Evolutionary conservation across 2,888 invertebrate genomes (phyloP), one percentile per base, ranked within the genome.

Genomic region (Cheiracanthium punctorium): DNA sequence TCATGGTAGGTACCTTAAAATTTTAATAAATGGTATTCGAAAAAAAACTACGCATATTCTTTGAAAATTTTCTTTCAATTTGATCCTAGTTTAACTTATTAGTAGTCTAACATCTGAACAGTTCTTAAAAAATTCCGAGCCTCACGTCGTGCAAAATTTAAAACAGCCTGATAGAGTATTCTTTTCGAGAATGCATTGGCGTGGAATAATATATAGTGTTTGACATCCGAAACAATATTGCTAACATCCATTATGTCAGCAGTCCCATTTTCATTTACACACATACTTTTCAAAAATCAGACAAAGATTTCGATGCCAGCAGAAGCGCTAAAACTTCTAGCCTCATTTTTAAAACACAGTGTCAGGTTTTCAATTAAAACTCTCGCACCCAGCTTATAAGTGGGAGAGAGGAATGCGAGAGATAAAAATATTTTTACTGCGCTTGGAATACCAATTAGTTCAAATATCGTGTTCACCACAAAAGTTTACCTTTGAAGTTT

Each of bases 401-500:
- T 17, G 58, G 5, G 58, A 24, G 24, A 24, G 58, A 24, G 84
- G 84, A 84, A 84, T 84, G 84, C 43, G 4, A 24, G 67, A 37
- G 69, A 84, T 84, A 84, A 84, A 84, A 84, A 84, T 84, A 84
- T 84, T 84, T 74, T 28, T 69, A 30, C 43, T 37, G 30, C 74
- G 52, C 72, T 37, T 74, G 65, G 84, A 84, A 84, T 84, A 84
- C 77, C 84, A 84, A 84, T 84, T 84, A 84, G 84, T 74, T 79
- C 73, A 73, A 84, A 84, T 84, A 84, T 84, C 79, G 71, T 73
- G 14, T 14, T 30, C 33, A n/a, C 41, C 37, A 33, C 32, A 33
- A 79, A 84, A 84, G 58, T 84, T 84, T 84, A 84, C 84, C 84
- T 79, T 84, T 84, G 73, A 84, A 84, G 79, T 79, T 84, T 84